phyloP scores from a whole-genome alignment of 2,888 invertebrate species.

The Drosophila ezoana region DNA sequence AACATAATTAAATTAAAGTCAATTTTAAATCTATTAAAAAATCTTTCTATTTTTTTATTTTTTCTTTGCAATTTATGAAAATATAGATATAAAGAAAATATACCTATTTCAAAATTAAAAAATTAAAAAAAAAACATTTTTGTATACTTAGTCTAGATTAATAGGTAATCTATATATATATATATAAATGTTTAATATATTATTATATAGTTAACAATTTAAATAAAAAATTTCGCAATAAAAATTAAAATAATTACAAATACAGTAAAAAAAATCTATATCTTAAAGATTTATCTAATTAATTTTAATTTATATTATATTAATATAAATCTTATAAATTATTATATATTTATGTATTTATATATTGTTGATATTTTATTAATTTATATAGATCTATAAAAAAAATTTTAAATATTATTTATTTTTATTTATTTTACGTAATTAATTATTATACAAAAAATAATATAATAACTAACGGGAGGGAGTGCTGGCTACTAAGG shows the following conservation, averaged over 20 bases:
- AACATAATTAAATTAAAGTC: neutral
- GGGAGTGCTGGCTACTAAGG: too few species aligned
- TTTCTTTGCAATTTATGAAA: constrained; percentile 12
- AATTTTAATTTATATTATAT: constrained; percentile 34
- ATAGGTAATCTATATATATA: constrained; percentile 53
- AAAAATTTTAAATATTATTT: constrained; percentile 37
- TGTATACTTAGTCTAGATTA: constrained; percentile 31
- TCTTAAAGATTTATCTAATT: constrained; percentile 34
- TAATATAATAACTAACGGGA: too few species aligned
- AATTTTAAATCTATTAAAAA: constrained; percentile 10
- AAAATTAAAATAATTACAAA: constrained; percentile 40
- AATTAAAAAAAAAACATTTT: constrained; percentile 63
- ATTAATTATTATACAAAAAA: too few species aligned
- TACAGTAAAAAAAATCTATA: constrained; percentile 22
- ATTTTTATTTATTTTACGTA: too few species aligned
- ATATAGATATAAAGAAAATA: constrained; percentile 79
- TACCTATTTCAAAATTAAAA: constrained; percentile 86
- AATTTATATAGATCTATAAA: constrained; percentile 42
- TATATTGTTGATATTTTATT: constrained; percentile 36
- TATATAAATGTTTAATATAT: constrained; percentile 64
- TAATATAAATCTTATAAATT: neutral
- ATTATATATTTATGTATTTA: constrained; percentile 22
- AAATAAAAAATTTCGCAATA: constrained; percentile 4
- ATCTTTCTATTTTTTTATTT: constrained; percentile 16
- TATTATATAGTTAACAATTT: constrained; percentile 51